Percentiles rank a stretch among this genome's conserved stretches.
These are phyloP conservation scores for Syngnathus scovelli DNA, from an alignment of 2,113 vertebrate genomes.

Conservation along the genomic window DNA sequence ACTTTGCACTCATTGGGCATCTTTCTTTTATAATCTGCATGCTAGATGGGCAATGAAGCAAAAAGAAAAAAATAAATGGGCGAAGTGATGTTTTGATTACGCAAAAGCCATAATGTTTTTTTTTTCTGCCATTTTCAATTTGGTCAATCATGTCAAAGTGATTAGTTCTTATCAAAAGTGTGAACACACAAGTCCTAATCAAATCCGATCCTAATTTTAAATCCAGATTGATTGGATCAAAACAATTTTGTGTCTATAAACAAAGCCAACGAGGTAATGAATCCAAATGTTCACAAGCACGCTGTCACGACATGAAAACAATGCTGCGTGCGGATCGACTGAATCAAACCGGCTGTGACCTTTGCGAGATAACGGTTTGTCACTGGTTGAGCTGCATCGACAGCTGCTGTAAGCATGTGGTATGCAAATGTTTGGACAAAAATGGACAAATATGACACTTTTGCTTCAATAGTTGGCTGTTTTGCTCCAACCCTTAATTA, in stretches of 20 bases:
- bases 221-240: too few species aligned
- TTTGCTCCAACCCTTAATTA: neutral
- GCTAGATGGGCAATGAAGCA: neutral
- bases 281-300: neutral
- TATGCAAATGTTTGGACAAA: constrained; percentile 6
- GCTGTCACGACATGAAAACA: neutral
- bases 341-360: constrained; percentile 1
- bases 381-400: constrained; percentile 3
- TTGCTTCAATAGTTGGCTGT: neutral
- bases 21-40: neutral
- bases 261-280: neutral
- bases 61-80: too few species aligned
- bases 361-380: constrained; percentile 1
- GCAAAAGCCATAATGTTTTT: too few species aligned
- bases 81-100: too few species aligned
- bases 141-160: too few species aligned
- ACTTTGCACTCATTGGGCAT: neutral
- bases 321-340: neutral
- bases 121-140: too few species aligned
- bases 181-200: too few species aligned
- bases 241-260: too few species aligned
- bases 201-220: too few species aligned
- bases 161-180: too few species aligned
- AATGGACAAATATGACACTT: neutral
- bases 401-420: neutral